Percentiles rank a stretch among this genome's conserved stretches.
These are phyloP conservation scores for Monochamus alternatus DNA, from an alignment of 2,888 invertebrate genomes.

Conservation along the genomic window DNA sequence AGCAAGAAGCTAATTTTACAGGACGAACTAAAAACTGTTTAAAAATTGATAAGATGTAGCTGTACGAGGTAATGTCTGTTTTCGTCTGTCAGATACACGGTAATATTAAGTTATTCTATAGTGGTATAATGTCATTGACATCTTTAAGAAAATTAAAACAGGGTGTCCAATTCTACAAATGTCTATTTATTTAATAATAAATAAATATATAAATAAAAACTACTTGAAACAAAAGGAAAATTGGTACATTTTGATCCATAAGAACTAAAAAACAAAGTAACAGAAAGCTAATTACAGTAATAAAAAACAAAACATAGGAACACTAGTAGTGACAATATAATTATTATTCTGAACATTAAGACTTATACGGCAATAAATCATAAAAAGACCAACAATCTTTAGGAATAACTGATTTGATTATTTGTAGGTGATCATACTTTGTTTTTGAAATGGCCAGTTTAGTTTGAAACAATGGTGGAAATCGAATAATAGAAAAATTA, in stretches of 20 bases:
- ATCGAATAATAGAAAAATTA: slow-evolving; percentile 17
- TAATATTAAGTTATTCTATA: not conserved
- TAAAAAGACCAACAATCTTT: slow-evolving; percentile 34
- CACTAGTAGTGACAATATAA: not conserved
- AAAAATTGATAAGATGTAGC: no score
- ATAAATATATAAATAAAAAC: not conserved
- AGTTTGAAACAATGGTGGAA: slow-evolving; percentile 33
- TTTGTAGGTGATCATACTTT: slow-evolving; percentile 34
- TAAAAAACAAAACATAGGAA: slow-evolving; percentile 11
- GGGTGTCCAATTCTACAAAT: not conserved
- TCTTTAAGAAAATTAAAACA: not conserved
- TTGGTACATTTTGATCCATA: not conserved
- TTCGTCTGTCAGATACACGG: not conserved
- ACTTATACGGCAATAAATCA: slow-evolving; percentile 32
- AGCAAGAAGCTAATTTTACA: no score
- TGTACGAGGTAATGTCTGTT: no score
- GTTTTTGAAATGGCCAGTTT: slow-evolving; percentile 33
- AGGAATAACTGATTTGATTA: slow-evolving; percentile 30
- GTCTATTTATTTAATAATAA: not conserved
- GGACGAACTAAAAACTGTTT: no score
- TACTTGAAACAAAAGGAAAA: not conserved
- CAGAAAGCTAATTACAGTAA: slow-evolving; percentile 20
- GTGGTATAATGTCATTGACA: not conserved
- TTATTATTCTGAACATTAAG: slow-evolving; percentile 16
- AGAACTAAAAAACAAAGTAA: slow-evolving; percentile 3